These are phyloP conservation scores for Rhinophrynus dorsalis DNA, from an alignment of 2,797 vertebrate genomes.

Conservation along the genomic window DNA sequence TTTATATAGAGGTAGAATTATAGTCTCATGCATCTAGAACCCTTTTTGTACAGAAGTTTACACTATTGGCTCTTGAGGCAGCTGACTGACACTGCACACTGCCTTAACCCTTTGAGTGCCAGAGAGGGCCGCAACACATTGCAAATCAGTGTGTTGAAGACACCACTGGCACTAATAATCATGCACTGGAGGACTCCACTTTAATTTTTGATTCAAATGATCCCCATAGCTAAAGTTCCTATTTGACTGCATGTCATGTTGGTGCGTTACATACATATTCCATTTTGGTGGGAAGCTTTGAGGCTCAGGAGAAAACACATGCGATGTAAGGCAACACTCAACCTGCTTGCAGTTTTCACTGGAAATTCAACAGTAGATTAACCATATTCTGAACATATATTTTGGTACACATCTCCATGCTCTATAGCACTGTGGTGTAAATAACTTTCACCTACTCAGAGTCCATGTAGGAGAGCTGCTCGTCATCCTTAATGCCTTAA, in stretches of 20 bases:
- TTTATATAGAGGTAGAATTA: too few relatives aligned
- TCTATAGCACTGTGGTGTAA: constrained; percentile 64
- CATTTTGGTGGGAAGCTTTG: constrained; percentile 64
- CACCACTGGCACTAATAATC: too few relatives aligned
- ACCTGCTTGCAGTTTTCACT: neutral
- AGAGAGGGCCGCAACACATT: too few relatives aligned
- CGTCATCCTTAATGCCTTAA: too few relatives aligned
- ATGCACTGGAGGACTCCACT: constrained; percentile 46
- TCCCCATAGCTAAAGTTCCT: constrained; percentile 40
- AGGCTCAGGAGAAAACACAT: neutral
- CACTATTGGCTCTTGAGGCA: too few relatives aligned
- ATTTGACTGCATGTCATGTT: constrained; percentile 61
- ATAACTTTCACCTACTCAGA: constrained; percentile 77
- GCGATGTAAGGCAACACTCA: neutral
- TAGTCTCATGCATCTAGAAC: too few relatives aligned
- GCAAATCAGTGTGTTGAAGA: too few relatives aligned
- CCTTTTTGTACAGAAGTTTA: too few relatives aligned
- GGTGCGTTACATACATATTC: constrained; percentile 63
- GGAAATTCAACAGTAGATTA: neutral
- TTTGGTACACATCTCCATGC: constrained; percentile 45
- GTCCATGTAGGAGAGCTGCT: constrained; percentile 76
- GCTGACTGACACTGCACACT: too few relatives aligned
- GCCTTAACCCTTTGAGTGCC: too few relatives aligned
- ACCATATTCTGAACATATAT: constrained; percentile 59
- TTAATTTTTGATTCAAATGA: constrained; percentile 19